Evolutionary conservation across 2,113 vertebrate species (phyloP).

Genomic region (Gadus chalcogrammus): DNA sequence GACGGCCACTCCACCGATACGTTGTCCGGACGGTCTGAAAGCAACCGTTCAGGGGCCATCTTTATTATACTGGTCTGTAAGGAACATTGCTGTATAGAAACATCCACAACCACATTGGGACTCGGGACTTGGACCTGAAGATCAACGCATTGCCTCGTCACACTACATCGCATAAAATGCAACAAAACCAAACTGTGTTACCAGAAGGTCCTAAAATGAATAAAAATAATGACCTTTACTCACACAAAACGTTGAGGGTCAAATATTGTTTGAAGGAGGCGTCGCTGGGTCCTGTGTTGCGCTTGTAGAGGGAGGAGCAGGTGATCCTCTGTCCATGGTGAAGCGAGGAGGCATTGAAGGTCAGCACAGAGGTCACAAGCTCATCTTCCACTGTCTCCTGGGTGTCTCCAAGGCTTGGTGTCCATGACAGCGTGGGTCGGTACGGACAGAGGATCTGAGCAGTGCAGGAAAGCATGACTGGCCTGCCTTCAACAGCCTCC

Average conservation of each 20-base stretch:
- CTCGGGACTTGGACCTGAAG: too few species aligned
- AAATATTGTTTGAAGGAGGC: constrained; percentile 20
- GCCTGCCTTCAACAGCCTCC: constrained; percentile 52
- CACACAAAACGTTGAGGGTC: constrained; percentile 50
- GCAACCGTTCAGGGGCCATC: too few species aligned
- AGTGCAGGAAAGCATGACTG: constrained; percentile 48
- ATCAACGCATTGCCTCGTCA: too few species aligned
- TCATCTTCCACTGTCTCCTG: constrained; percentile 18
- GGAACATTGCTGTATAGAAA: too few species aligned
- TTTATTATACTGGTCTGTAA: too few species aligned
- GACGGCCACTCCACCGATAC: constrained; percentile 3
- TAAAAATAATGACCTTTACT: constrained; percentile 18
- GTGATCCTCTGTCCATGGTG: constrained; percentile 48
- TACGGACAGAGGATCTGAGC: constrained; percentile 45
- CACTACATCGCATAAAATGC: too few species aligned
- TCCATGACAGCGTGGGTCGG: constrained; percentile 56
- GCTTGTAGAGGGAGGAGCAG: constrained; percentile 45
- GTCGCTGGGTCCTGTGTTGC: constrained; percentile 27
- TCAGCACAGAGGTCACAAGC: constrained; percentile 39
- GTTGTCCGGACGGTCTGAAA: too few species aligned
- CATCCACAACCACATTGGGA: too few species aligned
- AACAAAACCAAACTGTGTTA: too few species aligned
- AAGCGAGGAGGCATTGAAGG: constrained; percentile 51
- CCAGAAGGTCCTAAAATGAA: not conserved
- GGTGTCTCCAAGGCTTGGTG: constrained; percentile 33